These are phyloP conservation scores for Zosterops borbonicus DNA, from an alignment of 2,113 vertebrate species.

Conservation along the genomic window DNA sequence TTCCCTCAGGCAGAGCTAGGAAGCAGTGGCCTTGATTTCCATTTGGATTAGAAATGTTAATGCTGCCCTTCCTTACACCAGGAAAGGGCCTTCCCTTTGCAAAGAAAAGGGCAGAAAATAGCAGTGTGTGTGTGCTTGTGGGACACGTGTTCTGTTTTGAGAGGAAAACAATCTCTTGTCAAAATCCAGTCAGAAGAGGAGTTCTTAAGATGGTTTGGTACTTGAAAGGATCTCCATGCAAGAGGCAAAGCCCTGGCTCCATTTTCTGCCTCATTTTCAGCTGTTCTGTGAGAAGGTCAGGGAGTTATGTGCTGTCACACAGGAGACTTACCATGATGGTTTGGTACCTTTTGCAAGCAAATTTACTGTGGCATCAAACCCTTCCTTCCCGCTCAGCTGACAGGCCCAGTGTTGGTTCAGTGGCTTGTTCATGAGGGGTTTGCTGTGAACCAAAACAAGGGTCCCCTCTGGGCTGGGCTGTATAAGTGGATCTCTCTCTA, in stretches of 20 bases:
- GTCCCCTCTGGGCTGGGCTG: not conserved
- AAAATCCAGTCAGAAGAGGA: not conserved
- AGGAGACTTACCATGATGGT: not conserved
- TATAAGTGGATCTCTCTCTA: no score
- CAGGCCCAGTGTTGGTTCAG: not conserved
- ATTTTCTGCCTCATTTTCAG: not conserved
- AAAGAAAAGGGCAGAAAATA: not conserved
- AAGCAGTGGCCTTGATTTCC: not conserved
- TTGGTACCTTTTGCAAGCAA: not conserved
- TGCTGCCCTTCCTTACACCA: not conserved
- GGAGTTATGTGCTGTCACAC: not conserved
- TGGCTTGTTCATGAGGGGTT: not conserved
- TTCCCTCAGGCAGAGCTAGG: not conserved
- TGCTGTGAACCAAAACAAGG: not conserved
- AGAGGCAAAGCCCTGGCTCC: not conserved
- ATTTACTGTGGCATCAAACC: not conserved
- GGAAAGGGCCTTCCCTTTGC: not conserved
- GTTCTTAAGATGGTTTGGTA: not conserved
- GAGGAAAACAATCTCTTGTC: not conserved
- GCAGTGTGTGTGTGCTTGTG: fast-evolving
- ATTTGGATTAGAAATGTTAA: not conserved
- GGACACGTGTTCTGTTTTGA: not conserved
- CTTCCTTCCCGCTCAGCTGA: not conserved
- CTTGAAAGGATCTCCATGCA: not conserved
- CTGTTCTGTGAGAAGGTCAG: not conserved